Evolutionary conservation across 2,888 invertebrate genomes (phyloP), one percentile per base, ranked within the genome.

Genomic region (Emmelina monodactyla): DNA sequence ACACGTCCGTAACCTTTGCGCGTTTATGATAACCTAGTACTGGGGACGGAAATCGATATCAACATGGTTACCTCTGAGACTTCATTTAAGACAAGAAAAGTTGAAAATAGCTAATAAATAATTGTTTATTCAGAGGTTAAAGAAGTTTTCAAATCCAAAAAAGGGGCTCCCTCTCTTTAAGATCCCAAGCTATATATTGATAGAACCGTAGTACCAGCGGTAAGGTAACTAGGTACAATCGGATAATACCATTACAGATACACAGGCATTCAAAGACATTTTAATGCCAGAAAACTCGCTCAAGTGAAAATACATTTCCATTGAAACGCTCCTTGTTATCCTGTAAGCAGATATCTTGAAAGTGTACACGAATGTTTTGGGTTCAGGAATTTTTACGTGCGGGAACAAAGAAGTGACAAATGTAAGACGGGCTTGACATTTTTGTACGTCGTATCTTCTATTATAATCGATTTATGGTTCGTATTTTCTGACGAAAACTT

Each of bases 21-120:
- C 49, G 50, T 44, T 53, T 47, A 49, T 58, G 49, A 49, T 51
- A 42, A 46, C 52, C 59, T 54, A 46, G 57, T 59, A 52, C 50
- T 51, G 49, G 51, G n/a, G n/a, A n/a, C 25, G 25, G 25, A 25
- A 25, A 25, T 25, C 25, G 25, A 25, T 25, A 11, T n/a, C n/a
- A n/a, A n/a, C n/a, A n/a, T n/a, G n/a, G n/a, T n/a, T n/a, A n/a
- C n/a, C n/a, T n/a, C n/a, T n/a, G n/a, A n/a, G n/a, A n/a, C n/a
- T n/a, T n/a, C n/a, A n/a, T n/a, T n/a, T n/a, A n/a, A n/a, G n/a
- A n/a, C n/a, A n/a, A n/a, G n/a, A n/a, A n/a, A n/a, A n/a, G n/a
- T n/a, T n/a, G n/a, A n/a, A n/a, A n/a, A n/a, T n/a, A n/a, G n/a
- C n/a, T n/a, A n/a, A n/a, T n/a, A n/a, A n/a, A n/a, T n/a, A n/a